Percentiles rank a stretch among this genome's conserved stretches.
Conservation (phyloP, 2,888 invertebrate species). For the Philopedon plagiatum region DNA sequence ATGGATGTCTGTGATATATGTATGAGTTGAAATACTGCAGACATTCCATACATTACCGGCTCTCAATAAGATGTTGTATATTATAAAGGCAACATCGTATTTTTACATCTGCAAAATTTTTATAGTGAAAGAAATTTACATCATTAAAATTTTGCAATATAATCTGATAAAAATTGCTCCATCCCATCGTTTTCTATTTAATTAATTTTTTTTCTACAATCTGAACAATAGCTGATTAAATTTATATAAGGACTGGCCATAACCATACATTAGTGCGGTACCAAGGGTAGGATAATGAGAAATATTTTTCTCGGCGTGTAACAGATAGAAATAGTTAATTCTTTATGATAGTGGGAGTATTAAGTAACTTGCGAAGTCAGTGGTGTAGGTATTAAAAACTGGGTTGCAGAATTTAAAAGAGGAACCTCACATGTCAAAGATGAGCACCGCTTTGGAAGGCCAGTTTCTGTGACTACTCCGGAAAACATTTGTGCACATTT, state of each 20-base stretch:
- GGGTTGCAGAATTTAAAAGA: no score
- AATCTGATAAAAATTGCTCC: no score
- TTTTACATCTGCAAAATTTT: no score
- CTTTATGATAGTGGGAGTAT: slow-evolving; percentile 47
- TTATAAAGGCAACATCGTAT: no score
- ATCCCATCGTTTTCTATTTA: slow-evolving; percentile 6
- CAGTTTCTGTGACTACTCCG: no score
- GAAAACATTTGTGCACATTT: no score
- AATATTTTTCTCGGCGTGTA: slow-evolving; percentile 42
- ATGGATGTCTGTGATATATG: not conserved
- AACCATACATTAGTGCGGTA: slow-evolving; percentile 34
- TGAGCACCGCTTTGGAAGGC: no score
- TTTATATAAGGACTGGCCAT: slow-evolving; percentile 33
- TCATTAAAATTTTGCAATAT: no score
- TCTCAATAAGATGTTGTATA: no score
- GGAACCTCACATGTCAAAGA: no score
- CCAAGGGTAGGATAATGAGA: slow-evolving; percentile 42
- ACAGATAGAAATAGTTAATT: slow-evolving; percentile 48
- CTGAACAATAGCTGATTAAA: slow-evolving; percentile 45
- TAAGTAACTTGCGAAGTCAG: slow-evolving; percentile 16
- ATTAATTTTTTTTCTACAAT: slow-evolving; percentile 12
- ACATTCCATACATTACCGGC: not conserved
- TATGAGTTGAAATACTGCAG: not conserved
- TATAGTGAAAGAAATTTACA: no score
- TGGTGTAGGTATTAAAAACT: slow-evolving; percentile 19